These are phyloP conservation scores for Pterostichus niger DNA, from an alignment of 2,888 invertebrate species.

Conservation along the genomic window DNA sequence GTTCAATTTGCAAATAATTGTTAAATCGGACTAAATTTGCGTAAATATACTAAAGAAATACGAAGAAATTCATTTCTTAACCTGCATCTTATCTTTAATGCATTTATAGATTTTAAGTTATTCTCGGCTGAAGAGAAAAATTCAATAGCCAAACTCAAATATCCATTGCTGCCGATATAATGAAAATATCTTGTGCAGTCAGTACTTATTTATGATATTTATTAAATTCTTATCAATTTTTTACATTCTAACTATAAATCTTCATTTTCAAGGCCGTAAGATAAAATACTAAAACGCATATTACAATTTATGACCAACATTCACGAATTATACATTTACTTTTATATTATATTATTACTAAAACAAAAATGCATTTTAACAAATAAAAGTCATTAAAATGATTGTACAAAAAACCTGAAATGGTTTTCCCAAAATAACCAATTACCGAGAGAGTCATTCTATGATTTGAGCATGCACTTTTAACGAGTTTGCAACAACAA, in stretches of 20 bases:
- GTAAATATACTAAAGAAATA: no score
- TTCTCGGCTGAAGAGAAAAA: no score
- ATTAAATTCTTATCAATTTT: constrained; percentile 16
- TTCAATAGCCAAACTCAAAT: no score
- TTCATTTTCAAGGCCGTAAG: constrained; percentile 13
- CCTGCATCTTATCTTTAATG: no score
- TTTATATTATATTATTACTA: not conserved
- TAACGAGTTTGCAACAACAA: constrained; percentile 2
- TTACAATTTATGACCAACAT: not conserved
- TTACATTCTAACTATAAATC: constrained; percentile 3
- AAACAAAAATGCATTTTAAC: no score
- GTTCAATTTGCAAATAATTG: no score
- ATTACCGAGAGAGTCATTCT: not conserved
- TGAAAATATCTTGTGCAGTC: not conserved
- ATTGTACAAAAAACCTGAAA: not conserved
- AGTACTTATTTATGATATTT: constrained; percentile 1
- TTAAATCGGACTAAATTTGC: no score
- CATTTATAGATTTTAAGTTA: no score
- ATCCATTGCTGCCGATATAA: not conserved
- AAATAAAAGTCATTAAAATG: not conserved
- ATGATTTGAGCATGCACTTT: constrained; percentile 5
- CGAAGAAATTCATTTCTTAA: no score
- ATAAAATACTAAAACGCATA: constrained; percentile 33
- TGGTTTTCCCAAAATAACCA: not conserved
- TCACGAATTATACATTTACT: not conserved